Base-by-base conservation (phyloP, 2,888 invertebrate species). In the Coleophora flavipennella region DNA sequence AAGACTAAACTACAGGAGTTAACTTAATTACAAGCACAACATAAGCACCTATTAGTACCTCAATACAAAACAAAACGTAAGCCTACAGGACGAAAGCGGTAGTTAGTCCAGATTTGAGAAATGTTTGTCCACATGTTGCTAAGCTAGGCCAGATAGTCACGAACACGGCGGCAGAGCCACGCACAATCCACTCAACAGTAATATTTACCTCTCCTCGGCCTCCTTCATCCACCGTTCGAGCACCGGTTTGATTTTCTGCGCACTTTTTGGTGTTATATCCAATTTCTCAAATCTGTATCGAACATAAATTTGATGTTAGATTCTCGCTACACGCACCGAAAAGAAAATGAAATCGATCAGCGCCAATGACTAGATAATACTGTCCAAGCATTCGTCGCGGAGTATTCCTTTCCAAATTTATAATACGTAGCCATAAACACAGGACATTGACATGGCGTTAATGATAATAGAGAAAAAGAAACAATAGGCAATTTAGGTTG, bases 161-260 rank as follows among this genome's bases (percentile, higher is more conserved):
- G 80, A 60, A 64, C 76, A 77, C 78, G 79, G 62, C 61, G 70
- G 62, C 71, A 76, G 73, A 76, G 59, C 62, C 78, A 75, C 63
- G 74, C 67, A 75, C 55, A 69, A 64, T 63, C 74, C 81, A 79
- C 77, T 79, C 75, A 77, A 77, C 75, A 77, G 60, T 49, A 44
- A 66, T 83, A 84, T 65, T 85, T 83, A 97, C 92, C 97, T 94
- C 88, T 97, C 96, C 88, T 98, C 97, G 39, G 97, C 97, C 85
- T 98, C 97, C 81, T 94, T 94, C 97, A 98, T 97, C 98, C 98
- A 98, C 83, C 94, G 90, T 85, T 98, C 98, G 72, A 98, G 89
- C 61, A 98, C 98, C 57, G 98, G 98, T 85, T 97, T 97, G 76
- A 98, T 98, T 90, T 98, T 98, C 88, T 97, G 96, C 67, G 98